Percentiles rank a stretch among this genome's conserved stretches.
These are phyloP conservation scores for Nephrotoma flavescens DNA, from an alignment of 2,888 invertebrate species.

Conservation along the genomic window DNA sequence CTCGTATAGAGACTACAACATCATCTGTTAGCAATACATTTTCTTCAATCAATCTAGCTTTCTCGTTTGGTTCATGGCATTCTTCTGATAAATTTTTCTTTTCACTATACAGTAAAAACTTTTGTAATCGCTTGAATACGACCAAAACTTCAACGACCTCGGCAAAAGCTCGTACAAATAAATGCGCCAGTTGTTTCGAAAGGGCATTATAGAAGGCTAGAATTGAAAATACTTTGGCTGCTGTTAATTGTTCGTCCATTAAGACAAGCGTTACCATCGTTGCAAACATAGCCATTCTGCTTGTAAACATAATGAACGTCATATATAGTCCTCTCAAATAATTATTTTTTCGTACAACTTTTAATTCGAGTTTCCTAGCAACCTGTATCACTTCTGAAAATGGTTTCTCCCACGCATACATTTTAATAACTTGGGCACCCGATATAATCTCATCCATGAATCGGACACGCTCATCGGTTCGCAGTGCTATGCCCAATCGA, in stretches of 20 bases:
- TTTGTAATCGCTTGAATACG: constrained; percentile 50
- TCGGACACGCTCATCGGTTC: constrained; percentile 59
- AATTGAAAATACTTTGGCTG: constrained; percentile 51
- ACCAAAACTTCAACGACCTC: constrained; percentile 67
- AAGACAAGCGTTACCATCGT: constrained; percentile 56
- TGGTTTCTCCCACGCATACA: constrained; percentile 85
- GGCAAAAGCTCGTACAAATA: constrained; percentile 53
- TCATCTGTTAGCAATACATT: constrained; percentile 18
- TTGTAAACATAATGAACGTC: constrained; percentile 67
- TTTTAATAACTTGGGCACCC: constrained; percentile 71
- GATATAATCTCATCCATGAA: constrained; percentile 62
- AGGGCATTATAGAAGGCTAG: constrained; percentile 39
- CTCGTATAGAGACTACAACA: constrained; percentile 13
- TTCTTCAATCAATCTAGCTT: constrained; percentile 8
- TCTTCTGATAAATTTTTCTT: constrained; percentile 6
- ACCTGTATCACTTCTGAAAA: constrained; percentile 58
- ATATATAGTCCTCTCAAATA: constrained; percentile 51
- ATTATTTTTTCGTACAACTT: constrained; percentile 43
- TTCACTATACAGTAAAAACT: constrained; percentile 32
- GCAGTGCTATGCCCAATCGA: constrained; percentile 38
- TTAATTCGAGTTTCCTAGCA: constrained; percentile 48
- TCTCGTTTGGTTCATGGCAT: constrained; percentile 5
- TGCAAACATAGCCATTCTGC: constrained; percentile 61
- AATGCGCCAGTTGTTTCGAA: constrained; percentile 39
- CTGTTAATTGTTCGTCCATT: constrained; percentile 48